Base-by-base conservation (phyloP, 2,113 vertebrate genomes). In the Solenodon paradoxus region DNA sequence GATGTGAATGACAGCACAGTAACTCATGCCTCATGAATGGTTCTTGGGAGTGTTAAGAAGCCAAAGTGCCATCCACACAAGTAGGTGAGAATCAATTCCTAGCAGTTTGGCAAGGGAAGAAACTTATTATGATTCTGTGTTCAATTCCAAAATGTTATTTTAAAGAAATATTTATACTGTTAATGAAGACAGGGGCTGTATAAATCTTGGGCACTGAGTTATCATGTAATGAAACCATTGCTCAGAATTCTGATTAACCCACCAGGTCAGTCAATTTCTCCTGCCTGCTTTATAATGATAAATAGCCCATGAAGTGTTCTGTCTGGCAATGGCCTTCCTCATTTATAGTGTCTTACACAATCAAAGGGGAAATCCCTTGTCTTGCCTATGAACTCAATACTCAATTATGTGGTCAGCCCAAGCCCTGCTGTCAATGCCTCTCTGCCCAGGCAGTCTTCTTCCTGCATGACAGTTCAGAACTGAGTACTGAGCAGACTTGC, bases 171-270 rank as follows among this genome's bases (percentile, higher is more conserved):
- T 97, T 95, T 98, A 97, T 96, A 97, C 97, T 98, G 96, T 97
- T 98, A 98, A 98, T 98, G 97, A 98, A 98, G 96, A 95, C 94
- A 63, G 28, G 75, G 85, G 85, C 77, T 97, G 93, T 96, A 91
- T 94, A 95, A 95, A 97, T 97, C 87, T 96, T 93, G 55, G 94
- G 87, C 90, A 96, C 84, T 97, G 97, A 98, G 97, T 98, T 98
- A 97, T 97, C 96, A 96, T 92, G 96, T 97, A 97, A 97, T 97
- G 95, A 98, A 98, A 79, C 61, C 95, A 97, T 97, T 97, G 97
- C 96, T 97, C 96, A 96, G 92, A 98, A 98, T 98, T 98, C 97
- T 97, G 98, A 98, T 98, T 97, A 98, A 98, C 96, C 98, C 94
- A 95, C 94, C 91, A 96, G 97, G 97, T 97, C 97, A 97, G 97